These are phyloP conservation scores for Bombus waltoni DNA, from an alignment of 1,140 invertebrate genomes.

Conservation along the genomic window DNA sequence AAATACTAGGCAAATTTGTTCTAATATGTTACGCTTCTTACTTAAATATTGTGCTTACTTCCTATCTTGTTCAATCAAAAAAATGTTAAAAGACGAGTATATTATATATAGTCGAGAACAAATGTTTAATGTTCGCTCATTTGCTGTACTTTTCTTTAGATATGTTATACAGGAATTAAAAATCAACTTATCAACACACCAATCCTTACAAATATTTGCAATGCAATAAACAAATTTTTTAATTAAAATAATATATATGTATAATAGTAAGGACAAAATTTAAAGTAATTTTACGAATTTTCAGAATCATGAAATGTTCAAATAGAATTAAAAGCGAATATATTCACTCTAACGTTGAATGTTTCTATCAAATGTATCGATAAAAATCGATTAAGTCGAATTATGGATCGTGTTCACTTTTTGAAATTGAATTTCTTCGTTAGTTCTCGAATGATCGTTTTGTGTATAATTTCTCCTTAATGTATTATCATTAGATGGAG, in stretches of 20 bases:
- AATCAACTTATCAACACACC: neutral
- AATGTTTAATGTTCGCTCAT: constrained; percentile 3
- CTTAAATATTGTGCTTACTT: constrained; percentile 32
- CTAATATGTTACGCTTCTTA: constrained; percentile 21
- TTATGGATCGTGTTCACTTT: neutral
- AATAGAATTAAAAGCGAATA: neutral
- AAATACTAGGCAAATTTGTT: constrained; percentile 27
- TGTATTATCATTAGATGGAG: constrained; percentile 12
- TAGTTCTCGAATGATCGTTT: neutral
- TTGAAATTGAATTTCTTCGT: neutral
- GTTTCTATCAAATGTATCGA: neutral
- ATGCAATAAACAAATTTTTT: neutral
- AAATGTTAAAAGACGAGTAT: constrained; percentile 9
- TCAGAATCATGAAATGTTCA: neutral
- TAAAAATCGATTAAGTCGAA: neutral
- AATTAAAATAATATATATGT: constrained; percentile 3
- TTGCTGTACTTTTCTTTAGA: neutral
- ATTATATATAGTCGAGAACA: neutral
- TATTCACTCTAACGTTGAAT: neutral
- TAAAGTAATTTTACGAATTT: neutral
- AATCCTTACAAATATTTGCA: neutral
- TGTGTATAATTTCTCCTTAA: constrained; percentile 5
- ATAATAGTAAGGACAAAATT: neutral
- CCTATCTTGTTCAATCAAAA: constrained; percentile 9
- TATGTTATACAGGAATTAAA: constrained; percentile 4